Conservation (phyloP, 2,888 invertebrate species). For the Phaonia tiefii region DNA sequence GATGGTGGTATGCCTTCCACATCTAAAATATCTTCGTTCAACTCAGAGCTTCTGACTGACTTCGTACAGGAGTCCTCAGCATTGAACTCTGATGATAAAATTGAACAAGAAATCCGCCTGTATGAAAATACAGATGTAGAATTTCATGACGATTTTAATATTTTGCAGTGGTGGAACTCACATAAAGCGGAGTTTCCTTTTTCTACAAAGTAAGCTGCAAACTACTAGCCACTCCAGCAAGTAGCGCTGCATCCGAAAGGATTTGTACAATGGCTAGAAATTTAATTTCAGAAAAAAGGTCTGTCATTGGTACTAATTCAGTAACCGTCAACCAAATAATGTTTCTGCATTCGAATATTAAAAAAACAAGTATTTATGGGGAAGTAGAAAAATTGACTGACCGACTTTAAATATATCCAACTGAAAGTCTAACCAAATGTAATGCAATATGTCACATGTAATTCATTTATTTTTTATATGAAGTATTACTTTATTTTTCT, state of each 20-base stretch:
- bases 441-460: too few species aligned
- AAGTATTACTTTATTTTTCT: too few species aligned
- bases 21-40: constrained; percentile 6
- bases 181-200: constrained; percentile 25
- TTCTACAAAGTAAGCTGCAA: constrained; percentile 37
- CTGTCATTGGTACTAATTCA: constrained; percentile 1
- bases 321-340: constrained; percentile 30
- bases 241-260: constrained; percentile 33
- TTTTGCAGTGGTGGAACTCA: constrained; percentile 37
- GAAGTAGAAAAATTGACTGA: constrained; percentile 1
- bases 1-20: background rate
- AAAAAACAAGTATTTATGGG: constrained; percentile 5
- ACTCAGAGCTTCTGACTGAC: constrained; percentile 36
- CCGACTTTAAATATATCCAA: too few species aligned
- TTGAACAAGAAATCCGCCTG: constrained; percentile 29
- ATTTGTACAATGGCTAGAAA: constrained; percentile 33
- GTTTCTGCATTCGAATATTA: constrained; percentile 43
- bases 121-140: constrained; percentile 44
- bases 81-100: constrained; percentile 28
- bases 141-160: constrained; percentile 49
- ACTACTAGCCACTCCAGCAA: constrained; percentile 41
- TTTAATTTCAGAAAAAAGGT: constrained; percentile 46
- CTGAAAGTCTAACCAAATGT: too few species aligned
- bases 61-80: constrained; percentile 33
- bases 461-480: too few species aligned